phyloP scores from a whole-genome alignment of 35 echinoderm and acorn worm species.

The Lytechinus variegatus region DNA sequence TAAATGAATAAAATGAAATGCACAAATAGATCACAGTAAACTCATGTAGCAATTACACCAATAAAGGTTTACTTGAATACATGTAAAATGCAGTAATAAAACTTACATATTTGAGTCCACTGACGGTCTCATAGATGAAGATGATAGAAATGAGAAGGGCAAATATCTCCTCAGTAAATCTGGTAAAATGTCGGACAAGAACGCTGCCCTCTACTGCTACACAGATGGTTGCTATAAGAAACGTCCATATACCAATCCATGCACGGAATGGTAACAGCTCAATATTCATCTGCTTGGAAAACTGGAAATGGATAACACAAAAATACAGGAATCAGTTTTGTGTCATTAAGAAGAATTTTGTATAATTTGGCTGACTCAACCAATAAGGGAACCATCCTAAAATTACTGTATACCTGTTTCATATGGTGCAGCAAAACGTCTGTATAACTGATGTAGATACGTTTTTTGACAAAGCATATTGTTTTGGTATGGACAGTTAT shows the following conservation, averaged over 20 bases:
- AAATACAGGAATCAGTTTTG: not conserved
- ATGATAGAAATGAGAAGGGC: constrained; percentile 86
- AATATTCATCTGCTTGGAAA: constrained; percentile 72
- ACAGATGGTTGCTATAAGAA: constrained; percentile 76
- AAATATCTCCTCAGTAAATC: constrained; percentile 98
- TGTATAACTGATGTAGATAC: not conserved
- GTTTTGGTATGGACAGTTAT: no score
- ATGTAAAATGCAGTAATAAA: not conserved
- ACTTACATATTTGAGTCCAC: constrained; percentile 93
- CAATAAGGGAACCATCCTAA: no score
- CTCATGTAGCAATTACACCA: no score
- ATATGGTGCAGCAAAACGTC: not conserved
- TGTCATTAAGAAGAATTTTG: not conserved
- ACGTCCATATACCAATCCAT: constrained; percentile 97
- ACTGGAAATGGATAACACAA: constrained; percentile 67
- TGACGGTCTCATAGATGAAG: constrained; percentile 95
- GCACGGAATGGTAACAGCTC: constrained; percentile 88
- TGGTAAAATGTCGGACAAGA: constrained; percentile 88
- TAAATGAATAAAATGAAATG: no score
- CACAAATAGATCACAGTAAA: no score
- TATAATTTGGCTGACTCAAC: no score
- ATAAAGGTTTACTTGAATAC: no score
- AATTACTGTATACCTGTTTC: not conserved
- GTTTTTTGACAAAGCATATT: no score
- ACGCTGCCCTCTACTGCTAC: constrained; percentile 94